A percentile compares a stretch with the other conserved stretches of the same genome.
Conservation (phyloP, 2,797 vertebrate species). For the Antennarius maculatus region DNA sequence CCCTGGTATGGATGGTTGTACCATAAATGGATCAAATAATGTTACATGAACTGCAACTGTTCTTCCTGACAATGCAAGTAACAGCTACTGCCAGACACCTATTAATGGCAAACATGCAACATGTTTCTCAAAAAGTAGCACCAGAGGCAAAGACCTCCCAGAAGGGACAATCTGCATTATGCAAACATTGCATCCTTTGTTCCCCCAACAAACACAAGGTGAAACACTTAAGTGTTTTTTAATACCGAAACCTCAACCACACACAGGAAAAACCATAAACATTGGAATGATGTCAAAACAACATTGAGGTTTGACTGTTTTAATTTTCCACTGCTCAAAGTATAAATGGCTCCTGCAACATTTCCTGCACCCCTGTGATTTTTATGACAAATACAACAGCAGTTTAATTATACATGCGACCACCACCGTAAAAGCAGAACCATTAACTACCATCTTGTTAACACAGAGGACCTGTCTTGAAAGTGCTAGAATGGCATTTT, state of each 20-base stretch:
- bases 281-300: conserved; percentile 85
- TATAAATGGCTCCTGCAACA: conserved; percentile 78
- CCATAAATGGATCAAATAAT: conserved; percentile 37
- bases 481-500: conserved; percentile 79
- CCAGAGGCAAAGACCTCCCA: conserved; percentile 83
- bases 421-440: conserved; percentile 75
- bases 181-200: conserved; percentile 81
- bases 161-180: conserved; percentile 76
- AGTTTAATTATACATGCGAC: conserved; percentile 84
- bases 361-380: conserved; percentile 76
- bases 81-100: conserved; percentile 50
- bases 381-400: conserved; percentile 85
- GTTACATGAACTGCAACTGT: conserved; percentile 26
- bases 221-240: conserved; percentile 73
- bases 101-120: conserved; percentile 70
- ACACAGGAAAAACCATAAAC: conserved; percentile 86
- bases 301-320: conserved; percentile 81
- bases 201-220: conserved; percentile 77
- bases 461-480: conserved; percentile 76
- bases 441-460: conserved; percentile 83
- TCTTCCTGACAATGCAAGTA: conserved; percentile 42
- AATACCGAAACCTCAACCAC: conserved; percentile 77
- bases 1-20: conserved; percentile 27
- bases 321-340: conserved; percentile 84
- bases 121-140: conserved; percentile 70